Evolutionary conservation across 1,140 invertebrate species (phyloP), one percentile per base, ranked within the genome.

Genomic region (Holotrichia oblita): DNA sequence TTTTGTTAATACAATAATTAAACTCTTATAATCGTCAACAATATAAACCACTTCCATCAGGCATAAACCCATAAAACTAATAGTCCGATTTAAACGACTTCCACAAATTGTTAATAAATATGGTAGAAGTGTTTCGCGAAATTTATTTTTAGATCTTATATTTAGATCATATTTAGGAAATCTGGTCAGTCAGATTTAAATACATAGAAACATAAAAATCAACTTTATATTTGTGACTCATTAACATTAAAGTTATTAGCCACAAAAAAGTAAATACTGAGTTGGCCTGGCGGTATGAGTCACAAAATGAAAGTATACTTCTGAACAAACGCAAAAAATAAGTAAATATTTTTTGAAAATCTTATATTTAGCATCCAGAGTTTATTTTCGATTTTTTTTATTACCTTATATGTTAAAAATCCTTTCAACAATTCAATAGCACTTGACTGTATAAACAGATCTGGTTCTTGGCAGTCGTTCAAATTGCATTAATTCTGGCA

Each of bases 191-290:
- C 27, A 34, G 27, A 34, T 34, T 34, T 34, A 34, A 34, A 34
- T 34, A 34, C 27, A 34, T 34, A 34, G 27, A 34, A 34, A 34
- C 17, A 55, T 34, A 55, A 55, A 55, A 55, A 55, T 14, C n/a
- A 55, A 14, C n/a, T 55, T 55, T 55, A 55, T 55, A 55, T 55
- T 17, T 55, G 48, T 55, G 48, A 55, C 14, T 55, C 48, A 55
- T 55, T 55, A 55, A 55, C 48, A 55, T 17, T 55, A 55, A 55
- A 17, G 48, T 55, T 55, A 17, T 17, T 17, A 55, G 48, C 48
- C 17, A 6, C 7, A 55, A 34, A 34, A n/a, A 55, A 17, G 48
- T 55, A 55, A 55, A 55, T 55, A 55, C 17, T 55, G 14, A 7
- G 17, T 14, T 55, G 14, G n/a, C 12, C 48, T n/a, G 14, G 14